Base-by-base conservation (phyloP, 2,888 invertebrate genomes). In the Drosophila siamana region DNA sequence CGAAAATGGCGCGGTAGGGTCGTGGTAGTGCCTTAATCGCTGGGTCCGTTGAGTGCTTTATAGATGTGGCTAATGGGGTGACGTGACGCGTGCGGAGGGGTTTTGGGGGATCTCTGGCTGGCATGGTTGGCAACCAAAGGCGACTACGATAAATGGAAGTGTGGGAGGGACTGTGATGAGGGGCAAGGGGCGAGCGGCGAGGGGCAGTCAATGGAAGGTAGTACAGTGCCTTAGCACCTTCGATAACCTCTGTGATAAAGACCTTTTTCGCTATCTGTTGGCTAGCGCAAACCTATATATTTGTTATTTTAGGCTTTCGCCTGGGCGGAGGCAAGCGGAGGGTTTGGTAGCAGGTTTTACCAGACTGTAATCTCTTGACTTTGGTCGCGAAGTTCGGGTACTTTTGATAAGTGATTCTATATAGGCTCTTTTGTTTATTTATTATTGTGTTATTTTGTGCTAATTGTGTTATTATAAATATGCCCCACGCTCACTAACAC, bases 361-460 rank as follows among this genome's bases (percentile, higher is more conserved):
- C 70, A 15, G 28, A 26, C 44, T 41, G 24, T 61, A 61, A 77
- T 68, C 63, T 51, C 15, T 57, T 56, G 64, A 51, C 54, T 48
- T 52, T 69, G 69, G 61, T 57, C 63, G 15, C 60, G 54, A 72
- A 67, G 56, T 66, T 54, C 19, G 48, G 48, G 33, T 57, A 43
- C 38, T 51, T 54, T 15, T 51, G 78, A 71, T 71, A 74, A 74
- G 61, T 71, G 56, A 44, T 64, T 63, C 48, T 48, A 30, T 57
- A 28, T 24, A 36, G 59, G 33, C 56, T 68, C 62, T 80, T 78
- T 81, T 86, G 63, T 75, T 75, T 84, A 81, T 79, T 73, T 73
- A 70, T 74, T 74, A 56, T 74, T 61, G 69, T 79, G 79, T 73
- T 72, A 76, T 75, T 79, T 40, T 52, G 38, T n/a, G 61, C 55